Base-by-base conservation (phyloP, 2,797 vertebrate species). In the Acanthopagrus latus region DNA sequence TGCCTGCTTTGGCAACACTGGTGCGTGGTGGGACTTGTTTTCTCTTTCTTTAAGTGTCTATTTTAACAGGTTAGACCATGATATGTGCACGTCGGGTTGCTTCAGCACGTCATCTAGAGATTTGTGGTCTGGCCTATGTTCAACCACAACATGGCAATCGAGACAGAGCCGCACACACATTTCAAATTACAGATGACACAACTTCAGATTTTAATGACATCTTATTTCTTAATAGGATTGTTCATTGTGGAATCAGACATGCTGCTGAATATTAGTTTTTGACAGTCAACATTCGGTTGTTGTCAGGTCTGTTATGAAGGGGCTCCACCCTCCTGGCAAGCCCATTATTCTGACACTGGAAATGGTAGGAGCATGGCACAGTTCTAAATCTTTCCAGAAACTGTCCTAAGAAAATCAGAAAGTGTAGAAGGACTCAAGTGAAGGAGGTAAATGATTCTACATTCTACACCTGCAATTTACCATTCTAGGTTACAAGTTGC, bases 401-500 rank as follows among this genome's bases (percentile, higher is more conserved):
- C 41, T 59, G 29, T 55, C 48, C 58, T 69, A 21, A 38, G 44
- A 74, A 44, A 41, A 33, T 55, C 47, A 55, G 18, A 14, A 38
- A 47, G 57, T 3, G 52, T 62, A 10, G 23, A 18, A 81, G 17
- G 38, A 73, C 51, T 58, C 23, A 38, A 56, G 48, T 18, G 9
- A 64, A 23, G 16, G 71, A 48, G 47, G 63, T 27, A 27, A 27
- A 27, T 3, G 27, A 27, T 27, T 27, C 27, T 29, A 21, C 25
- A 27, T 12, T 51, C 18, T 29, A 55, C 44, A 27, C 52, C 54
- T 18, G 41, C 4, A 23, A 25, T 43, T 57, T 29, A 60, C 44
- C 60, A 54, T 62, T 74, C 58, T 67, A 56, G 64, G 60, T 67
- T 38, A 63, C 54, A 76, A 25, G 43, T 71, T 56, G 33, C 50